Evolutionary conservation across 2,797 vertebrate species (phyloP).

Genomic region (Gallinago stenura): DNA sequence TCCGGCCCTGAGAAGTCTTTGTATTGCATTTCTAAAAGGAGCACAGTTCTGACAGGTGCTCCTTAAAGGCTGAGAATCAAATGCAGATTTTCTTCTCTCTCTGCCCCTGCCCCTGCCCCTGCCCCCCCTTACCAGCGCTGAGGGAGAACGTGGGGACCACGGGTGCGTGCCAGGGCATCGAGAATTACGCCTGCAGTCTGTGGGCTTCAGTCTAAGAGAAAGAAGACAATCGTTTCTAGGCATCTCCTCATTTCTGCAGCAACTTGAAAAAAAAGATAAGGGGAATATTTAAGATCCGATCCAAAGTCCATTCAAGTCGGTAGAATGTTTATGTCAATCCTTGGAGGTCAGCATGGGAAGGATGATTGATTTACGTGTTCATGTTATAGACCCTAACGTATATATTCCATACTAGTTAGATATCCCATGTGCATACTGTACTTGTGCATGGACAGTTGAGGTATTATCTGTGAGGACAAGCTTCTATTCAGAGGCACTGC

Average conservation of each 20-base stretch:
- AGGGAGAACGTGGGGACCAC: accelerated
- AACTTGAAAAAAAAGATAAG: accelerated
- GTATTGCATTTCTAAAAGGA: not conserved
- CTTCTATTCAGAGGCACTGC: not conserved
- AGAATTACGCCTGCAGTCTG: not conserved
- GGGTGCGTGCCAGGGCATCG: accelerated
- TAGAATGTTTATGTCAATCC: not conserved
- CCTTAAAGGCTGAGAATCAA: conserved; percentile 16
- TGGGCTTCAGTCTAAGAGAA: not conserved
- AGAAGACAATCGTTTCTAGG: accelerated
- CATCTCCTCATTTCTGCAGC: not conserved
- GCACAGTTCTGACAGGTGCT: not conserved
- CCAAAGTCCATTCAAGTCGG: not conserved
- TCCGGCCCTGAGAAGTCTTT: not conserved
- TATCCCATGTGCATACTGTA: not conserved
- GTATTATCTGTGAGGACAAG: not conserved
- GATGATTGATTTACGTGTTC: not conserved
- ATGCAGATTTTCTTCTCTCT: not conserved
- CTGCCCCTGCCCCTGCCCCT: not conserved
- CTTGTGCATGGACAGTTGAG: not conserved
- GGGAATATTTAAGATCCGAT: not conserved
- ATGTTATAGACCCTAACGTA: not conserved
- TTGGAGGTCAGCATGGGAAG: not conserved
- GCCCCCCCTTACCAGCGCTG: not conserved
- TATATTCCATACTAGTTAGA: not conserved